Evolutionary conservation across 2,797 vertebrate genomes (phyloP), one percentile per base, ranked within the genome.

Genomic region (Lerista edwardsae): DNA sequence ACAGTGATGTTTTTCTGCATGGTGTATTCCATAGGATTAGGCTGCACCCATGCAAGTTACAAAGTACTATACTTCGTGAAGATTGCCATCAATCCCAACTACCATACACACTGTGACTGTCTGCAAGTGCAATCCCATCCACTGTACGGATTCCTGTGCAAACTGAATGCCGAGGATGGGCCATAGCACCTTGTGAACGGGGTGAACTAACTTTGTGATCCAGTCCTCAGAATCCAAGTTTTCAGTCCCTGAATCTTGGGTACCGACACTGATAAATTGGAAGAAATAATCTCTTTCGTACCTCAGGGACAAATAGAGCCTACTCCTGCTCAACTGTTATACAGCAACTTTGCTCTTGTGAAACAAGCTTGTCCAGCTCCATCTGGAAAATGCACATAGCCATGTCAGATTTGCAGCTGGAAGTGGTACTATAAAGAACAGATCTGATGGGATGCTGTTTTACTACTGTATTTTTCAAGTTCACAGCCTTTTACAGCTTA

Each of bases 401-500:
- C 62, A 19, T 67, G 25, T 84, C 80, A 82, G 75, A 78, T 89
- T 92, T 94, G 90, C 91, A 93, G 75, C 90, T 25, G 89, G 73
- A 72, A 92, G 82, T 90, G 91, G 82, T 59, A 61, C 87, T 94
- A 91, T 91, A 76, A 59, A 85, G 86, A 85, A 86, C 73, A 77
- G 44, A 64, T 65, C 83, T 88, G 80, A 90, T 85, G 86, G 89
- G 90, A 85, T 31, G 67, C 71, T 91, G 92, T 93, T 86, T 93
- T 88, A 90, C 62, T 83, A 85, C 41, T 1, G 47, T 83, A 90
- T 89, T 93, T 94, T 94, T 93, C 88, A 94, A 92, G 92, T 94
- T 91, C 89, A 93, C 91, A 93, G 93, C 88, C 92, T 94, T 89
- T 59, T 89, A 78, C 44, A 87, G 84, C 90, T 93, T 94, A 92